phyloP scores from a whole-genome alignment of 2,888 invertebrate species.

The Meteorus cinctellus region DNA sequence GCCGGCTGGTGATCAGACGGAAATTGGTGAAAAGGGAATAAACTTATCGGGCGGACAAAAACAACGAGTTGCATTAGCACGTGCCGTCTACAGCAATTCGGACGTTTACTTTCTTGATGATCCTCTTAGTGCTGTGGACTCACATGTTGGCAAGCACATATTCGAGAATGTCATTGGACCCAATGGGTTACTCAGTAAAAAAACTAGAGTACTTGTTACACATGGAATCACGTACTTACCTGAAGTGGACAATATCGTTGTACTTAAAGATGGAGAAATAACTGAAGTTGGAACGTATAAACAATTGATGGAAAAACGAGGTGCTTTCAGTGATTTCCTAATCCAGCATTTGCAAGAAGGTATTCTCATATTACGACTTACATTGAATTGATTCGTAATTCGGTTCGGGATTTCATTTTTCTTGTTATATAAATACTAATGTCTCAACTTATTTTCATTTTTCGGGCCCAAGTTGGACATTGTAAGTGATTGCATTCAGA shows the following conservation, averaged over 20 bases:
- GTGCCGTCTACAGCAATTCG: constrained; percentile 91
- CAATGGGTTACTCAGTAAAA: constrained; percentile 81
- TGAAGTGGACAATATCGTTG: constrained; percentile 91
- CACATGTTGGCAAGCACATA: constrained; percentile 98
- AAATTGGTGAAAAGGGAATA: constrained; percentile 97
- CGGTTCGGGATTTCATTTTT: background rate
- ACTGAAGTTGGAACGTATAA: constrained; percentile 94
- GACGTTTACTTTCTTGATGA: constrained; percentile 96
- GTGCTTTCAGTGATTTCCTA: constrained; percentile 89
- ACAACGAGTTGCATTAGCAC: constrained; percentile 91
- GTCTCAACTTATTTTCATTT: constrained; percentile 66
- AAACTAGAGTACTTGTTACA: constrained; percentile 94
- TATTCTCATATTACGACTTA: constrained; percentile 54
- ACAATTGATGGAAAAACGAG: constrained; percentile 89
- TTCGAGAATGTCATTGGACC: constrained; percentile 95
- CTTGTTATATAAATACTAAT: constrained; percentile 52
- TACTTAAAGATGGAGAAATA: constrained; percentile 89
- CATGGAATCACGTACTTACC: constrained; percentile 96
- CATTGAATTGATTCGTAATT: no score
- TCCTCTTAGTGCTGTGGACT: constrained; percentile 96
- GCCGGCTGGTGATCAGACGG: constrained; percentile 95
- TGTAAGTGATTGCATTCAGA: constrained; percentile 68
- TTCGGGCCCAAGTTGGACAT: constrained; percentile 72
- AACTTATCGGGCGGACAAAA: constrained; percentile 93
- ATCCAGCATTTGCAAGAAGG: constrained; percentile 86